phyloP scores from a whole-genome alignment of 2,113 vertebrate species.

The Dipodomys merriami region DNA sequence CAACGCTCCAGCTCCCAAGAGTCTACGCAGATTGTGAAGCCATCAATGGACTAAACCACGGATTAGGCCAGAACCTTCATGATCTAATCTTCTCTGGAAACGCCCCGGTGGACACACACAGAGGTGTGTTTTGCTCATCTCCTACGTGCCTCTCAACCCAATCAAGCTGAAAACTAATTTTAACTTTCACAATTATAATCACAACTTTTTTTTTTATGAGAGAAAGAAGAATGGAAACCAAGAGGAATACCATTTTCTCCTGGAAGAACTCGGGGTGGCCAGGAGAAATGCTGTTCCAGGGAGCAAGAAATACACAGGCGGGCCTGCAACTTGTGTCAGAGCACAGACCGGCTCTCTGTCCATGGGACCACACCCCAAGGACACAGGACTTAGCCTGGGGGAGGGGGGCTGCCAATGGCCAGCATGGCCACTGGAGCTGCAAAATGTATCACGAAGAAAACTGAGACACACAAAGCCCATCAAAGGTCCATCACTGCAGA shows the following conservation, averaged over 20 bases:
- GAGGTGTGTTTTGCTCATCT: not conserved
- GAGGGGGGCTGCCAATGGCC: not conserved
- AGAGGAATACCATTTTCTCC: not conserved
- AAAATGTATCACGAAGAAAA: not conserved
- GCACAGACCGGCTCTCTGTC: not conserved
- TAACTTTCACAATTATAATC: not conserved
- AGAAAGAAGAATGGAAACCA: not conserved
- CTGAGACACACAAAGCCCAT: not conserved
- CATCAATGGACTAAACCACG: not conserved
- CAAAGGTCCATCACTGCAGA: not conserved
- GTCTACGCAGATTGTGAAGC: not conserved
- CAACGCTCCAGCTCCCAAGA: not conserved
- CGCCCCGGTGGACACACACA: not conserved
- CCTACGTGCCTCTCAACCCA: not conserved
- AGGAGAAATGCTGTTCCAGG: not conserved
- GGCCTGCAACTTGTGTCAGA: not conserved
- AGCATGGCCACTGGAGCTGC: not conserved
- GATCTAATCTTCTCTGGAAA: not conserved
- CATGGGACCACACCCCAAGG: not conserved
- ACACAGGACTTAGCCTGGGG: not conserved
- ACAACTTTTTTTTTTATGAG: not conserved
- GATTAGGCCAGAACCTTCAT: not conserved
- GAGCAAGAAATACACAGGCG: not conserved
- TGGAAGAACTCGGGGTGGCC: not conserved
- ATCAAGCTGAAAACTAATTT: not conserved